These are phyloP conservation scores for Xestoiulus laeticollis DNA, from an alignment of 2,888 invertebrate species.

Conservation along the genomic window DNA sequence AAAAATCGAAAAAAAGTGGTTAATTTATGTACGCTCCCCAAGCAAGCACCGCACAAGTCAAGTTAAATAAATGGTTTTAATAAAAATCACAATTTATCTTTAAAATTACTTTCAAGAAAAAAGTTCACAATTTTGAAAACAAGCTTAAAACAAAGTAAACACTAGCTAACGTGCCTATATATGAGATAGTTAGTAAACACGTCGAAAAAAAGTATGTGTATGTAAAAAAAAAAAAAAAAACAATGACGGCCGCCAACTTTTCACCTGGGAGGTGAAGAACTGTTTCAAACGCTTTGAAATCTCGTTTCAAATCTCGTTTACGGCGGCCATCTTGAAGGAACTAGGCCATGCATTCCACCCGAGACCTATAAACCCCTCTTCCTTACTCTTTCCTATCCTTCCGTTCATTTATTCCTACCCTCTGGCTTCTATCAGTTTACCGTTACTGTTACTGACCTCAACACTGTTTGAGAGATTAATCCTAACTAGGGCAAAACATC, in stretches of 20 bases:
- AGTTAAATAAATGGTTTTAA: too few species aligned
- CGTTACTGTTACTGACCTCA: slow-evolving; percentile 26
- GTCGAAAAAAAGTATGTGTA: neutral
- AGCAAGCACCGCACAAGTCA: too few species aligned
- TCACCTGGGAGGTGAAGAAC: neutral
- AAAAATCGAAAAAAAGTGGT: too few species aligned
- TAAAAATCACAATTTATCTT: too few species aligned
- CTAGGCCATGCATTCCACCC: slow-evolving; percentile 3
- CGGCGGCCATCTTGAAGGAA: neutral
- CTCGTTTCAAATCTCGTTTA: neutral
- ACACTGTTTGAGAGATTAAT: neutral
- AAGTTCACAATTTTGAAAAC: neutral
- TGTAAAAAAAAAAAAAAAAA: neutral
- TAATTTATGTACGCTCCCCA: too few species aligned
- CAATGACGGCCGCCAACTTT: neutral
- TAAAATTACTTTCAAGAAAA: too few species aligned
- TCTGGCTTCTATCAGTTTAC: neutral
- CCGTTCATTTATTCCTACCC: neutral
- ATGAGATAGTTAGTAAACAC: neutral
- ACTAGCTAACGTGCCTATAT: too few species aligned
- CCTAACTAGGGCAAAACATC: neutral
- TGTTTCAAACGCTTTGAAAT: neutral
- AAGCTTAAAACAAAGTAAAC: too few species aligned
- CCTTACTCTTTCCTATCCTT: slow-evolving; percentile 3
- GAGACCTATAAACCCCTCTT: neutral